These are phyloP conservation scores for Macrostomum lignano DNA, from an alignment of 1,140 invertebrate genomes.

Conservation along the genomic window DNA sequence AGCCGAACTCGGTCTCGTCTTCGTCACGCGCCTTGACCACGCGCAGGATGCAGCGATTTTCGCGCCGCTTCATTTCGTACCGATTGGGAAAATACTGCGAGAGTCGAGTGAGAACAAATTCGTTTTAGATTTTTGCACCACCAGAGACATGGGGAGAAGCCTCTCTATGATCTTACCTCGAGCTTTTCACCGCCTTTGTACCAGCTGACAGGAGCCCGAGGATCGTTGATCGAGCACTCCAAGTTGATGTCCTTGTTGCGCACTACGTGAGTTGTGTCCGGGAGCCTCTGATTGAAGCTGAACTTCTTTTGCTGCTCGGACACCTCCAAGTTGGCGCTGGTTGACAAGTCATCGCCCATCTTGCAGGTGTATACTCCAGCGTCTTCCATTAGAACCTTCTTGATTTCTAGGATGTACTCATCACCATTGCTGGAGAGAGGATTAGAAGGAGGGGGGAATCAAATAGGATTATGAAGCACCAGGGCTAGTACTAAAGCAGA, in stretches of 20 bases:
- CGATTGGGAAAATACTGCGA: slow-evolving; percentile 17
- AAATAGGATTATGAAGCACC: no score
- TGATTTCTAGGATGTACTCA: slow-evolving; percentile 59
- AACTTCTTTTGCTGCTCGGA: slow-evolving; percentile 81
- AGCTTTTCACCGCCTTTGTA: slow-evolving; percentile 44
- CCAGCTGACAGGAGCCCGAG: slow-evolving; percentile 70
- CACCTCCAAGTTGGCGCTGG: slow-evolving; percentile 65
- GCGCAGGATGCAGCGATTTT: slow-evolving; percentile 43
- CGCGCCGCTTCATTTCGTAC: slow-evolving; percentile 19
- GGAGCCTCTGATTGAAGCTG: slow-evolving; percentile 57
- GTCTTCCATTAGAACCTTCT: slow-evolving; percentile 68
- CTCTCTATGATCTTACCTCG: slow-evolving; percentile 21
- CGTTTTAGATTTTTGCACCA: no score
- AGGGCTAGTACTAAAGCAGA: no score
- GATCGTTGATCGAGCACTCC: slow-evolving; percentile 72
- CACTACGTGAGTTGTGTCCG: slow-evolving; percentile 56
- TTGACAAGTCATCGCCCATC: slow-evolving; percentile 57
- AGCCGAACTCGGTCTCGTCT: slow-evolving; percentile 65
- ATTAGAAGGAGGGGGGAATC: no score
- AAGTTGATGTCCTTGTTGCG: slow-evolving; percentile 57
- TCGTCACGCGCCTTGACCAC: slow-evolving; percentile 53
- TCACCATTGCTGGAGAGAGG: slow-evolving; percentile 66
- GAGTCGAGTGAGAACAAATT: no score
- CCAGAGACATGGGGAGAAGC: no score
- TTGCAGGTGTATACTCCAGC: slow-evolving; percentile 83